Conservation (phyloP, 2,113 vertebrate species). For the Mastomys coucha region DNA sequence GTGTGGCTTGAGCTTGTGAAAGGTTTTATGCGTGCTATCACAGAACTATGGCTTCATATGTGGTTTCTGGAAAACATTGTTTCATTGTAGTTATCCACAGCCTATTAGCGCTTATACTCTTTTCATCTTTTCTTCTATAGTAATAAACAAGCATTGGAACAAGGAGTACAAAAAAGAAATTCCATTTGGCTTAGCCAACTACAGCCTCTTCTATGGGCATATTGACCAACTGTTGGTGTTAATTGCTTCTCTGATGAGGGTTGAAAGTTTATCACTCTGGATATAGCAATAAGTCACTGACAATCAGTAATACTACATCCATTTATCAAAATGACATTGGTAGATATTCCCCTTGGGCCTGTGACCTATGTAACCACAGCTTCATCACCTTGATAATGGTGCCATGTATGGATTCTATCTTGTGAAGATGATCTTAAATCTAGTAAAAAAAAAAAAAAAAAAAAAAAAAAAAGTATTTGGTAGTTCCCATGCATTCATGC, state of each 20-base stretch:
- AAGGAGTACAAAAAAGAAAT: background rate
- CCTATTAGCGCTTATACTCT: background rate
- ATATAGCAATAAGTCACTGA: background rate
- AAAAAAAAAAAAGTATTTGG: background rate
- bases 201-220: background rate
- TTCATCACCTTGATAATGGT: background rate
- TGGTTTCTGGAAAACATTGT: background rate
- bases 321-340: background rate
- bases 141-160: background rate
- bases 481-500: background rate
- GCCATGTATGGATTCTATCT: background rate
- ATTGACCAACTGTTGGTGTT: background rate
- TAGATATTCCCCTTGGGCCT: background rate
- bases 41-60: background rate
- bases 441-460: background rate
- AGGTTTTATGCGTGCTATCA: background rate
- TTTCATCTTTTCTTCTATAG: background rate
- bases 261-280: background rate
- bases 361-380: background rate
- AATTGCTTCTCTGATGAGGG: background rate
- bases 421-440: background rate
- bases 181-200: background rate
- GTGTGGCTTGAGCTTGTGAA: background rate
- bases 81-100: background rate
- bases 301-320: background rate